Evolutionary conservation across 2,113 vertebrate species (phyloP), one percentile per base, ranked within the genome.

Genomic region (Accipiter virgatus): DNA sequence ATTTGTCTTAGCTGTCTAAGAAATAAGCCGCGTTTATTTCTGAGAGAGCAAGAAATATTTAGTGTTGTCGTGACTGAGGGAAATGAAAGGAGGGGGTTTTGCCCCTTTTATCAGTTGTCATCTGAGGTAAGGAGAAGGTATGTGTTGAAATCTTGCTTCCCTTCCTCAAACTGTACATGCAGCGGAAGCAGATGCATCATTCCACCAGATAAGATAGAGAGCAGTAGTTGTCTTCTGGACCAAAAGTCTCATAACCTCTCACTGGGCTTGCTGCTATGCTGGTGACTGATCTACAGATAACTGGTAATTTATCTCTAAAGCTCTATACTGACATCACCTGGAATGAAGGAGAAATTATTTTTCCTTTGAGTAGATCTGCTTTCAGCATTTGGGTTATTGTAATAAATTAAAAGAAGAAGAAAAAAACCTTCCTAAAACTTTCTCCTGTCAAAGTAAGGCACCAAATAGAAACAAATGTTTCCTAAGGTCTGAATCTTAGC

Each of bases 271-370:
- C 56, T 71, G 79, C 67, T 93, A 0, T 53, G 45, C 56, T 73
- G 29, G 8, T 47, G 34, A 8, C 47, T 19, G 29, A 6, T 52
- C 25, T 26, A 7, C 8, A 59, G 15, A 7, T 29, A 17, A 7
- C 4, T 23, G 32, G 21, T 27, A 7, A 32, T 68, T 59, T 38
- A 7, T n/a, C 32, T 86, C 13, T n/a, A 7, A 15, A 56, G 50
- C 73, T 90, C 88, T 55, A 13, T 45, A n/a, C 85, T 93, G 85
- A 88, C 93, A 80, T 83, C 90, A 18, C 55, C 82, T 86, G 88
- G 90, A 88, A 23, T 32, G 40, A 32, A 43, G 50, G n/a, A 62
- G 75, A 88, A 88, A 48, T 77, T 83, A 4, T 20, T 3, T 61
- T 42, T 59, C 32, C 27, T 77, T 88, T 32, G 71, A 50, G 7